phyloP scores from a whole-genome alignment of 2,888 invertebrate genomes.

The Crematogaster levior region DNA sequence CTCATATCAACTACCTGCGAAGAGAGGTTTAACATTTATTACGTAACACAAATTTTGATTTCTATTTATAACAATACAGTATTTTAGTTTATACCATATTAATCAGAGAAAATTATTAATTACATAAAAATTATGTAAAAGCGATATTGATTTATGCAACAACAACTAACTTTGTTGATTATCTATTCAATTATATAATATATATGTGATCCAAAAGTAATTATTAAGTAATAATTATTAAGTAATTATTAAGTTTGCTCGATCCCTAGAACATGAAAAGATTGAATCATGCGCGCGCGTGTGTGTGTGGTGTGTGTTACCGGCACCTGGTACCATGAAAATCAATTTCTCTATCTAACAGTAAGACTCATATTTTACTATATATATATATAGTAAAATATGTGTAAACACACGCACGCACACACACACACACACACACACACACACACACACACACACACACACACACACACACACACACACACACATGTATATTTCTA shows the following conservation, averaged over 20 bases:
- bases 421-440: too few species aligned
- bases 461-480: too few species aligned
- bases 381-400: too few species aligned
- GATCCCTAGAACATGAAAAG: not conserved
- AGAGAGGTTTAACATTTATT: not conserved
- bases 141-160: not conserved
- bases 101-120: not conserved
- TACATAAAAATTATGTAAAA: not conserved
- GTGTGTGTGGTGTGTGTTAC: not conserved
- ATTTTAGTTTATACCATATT: not conserved
- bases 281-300: too few species aligned
- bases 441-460: too few species aligned
- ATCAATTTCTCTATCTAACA: slow-evolving; percentile 71
- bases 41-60: slow-evolving; percentile 11
- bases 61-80: not conserved
- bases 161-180: not conserved
- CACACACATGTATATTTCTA: too few species aligned
- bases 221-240: too few species aligned
- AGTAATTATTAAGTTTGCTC: not conserved
- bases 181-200: not conserved
- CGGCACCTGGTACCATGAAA: slow-evolving; percentile 71
- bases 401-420: too few species aligned
- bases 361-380: slow-evolving; percentile 42
- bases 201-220: not conserved
- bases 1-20: slow-evolving; percentile 98